Evolutionary conservation across 2,888 invertebrate species (phyloP).

Genomic region (Tuta absoluta): DNA sequence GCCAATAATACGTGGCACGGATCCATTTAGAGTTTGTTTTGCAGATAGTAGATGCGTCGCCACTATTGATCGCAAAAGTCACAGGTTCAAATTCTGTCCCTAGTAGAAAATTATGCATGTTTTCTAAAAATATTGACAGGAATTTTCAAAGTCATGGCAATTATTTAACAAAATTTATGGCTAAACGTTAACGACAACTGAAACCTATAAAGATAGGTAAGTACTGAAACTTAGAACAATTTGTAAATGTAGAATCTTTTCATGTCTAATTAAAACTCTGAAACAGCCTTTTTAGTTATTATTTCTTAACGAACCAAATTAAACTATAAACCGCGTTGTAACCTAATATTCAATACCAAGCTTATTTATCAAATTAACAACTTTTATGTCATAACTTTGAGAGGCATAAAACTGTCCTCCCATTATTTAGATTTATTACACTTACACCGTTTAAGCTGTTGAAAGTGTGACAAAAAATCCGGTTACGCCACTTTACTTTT

Average conservation of each 20-base stretch:
- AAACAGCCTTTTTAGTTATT: not conserved
- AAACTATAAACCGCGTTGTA: not conserved
- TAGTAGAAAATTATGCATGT: no score
- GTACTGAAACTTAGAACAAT: not conserved
- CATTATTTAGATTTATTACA: constrained; percentile 11
- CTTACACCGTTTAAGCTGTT: constrained; percentile 9
- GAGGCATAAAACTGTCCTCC: constrained; percentile 1
- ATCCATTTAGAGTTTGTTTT: no score
- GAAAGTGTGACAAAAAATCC: constrained; percentile 22
- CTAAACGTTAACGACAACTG: no score
- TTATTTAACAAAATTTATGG: no score
- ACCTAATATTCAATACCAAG: not conserved
- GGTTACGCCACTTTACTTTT: constrained; percentile 5
- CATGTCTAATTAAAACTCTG: not conserved
- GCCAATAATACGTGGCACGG: no score
- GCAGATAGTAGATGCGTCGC: no score
- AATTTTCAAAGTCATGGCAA: no score
- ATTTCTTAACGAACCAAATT: not conserved
- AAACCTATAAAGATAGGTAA: no score
- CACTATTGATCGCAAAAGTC: no score
- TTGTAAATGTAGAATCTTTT: not conserved
- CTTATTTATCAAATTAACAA: constrained; percentile 4
- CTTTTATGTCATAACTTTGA: constrained; percentile 3
- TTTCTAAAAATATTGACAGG: no score
- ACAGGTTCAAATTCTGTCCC: no score